phyloP scores from a whole-genome alignment of 2,113 vertebrate genomes.

The Apodemus sylvaticus region DNA sequence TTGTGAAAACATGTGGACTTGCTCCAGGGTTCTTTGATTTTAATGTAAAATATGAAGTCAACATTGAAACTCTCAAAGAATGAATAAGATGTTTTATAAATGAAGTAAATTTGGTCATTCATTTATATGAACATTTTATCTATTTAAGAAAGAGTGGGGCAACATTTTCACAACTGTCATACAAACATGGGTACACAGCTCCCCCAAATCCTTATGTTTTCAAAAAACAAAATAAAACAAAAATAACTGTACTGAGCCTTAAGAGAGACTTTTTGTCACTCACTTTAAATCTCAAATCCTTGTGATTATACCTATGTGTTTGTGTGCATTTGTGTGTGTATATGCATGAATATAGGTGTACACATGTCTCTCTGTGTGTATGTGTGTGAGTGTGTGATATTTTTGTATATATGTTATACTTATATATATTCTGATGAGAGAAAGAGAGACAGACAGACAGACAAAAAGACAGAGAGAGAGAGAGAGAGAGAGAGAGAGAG shows the following conservation, averaged over 20 bases:
- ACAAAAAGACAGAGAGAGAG: too few species aligned
- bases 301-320: neutral
- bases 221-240: neutral
- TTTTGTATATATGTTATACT: too few species aligned
- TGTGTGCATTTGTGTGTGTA: neutral
- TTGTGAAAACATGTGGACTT: neutral
- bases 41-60: constrained; percentile 21
- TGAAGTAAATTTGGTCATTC: neutral
- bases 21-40: neutral
- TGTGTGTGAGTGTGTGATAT: too few species aligned
- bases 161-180: neutral
- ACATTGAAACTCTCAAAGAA: neutral
- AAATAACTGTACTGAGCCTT: neutral
- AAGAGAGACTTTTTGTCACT: constrained; percentile 32
- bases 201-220: neutral
- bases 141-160: constrained; percentile 27
- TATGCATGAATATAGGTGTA: too few species aligned
- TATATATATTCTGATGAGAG: neutral
- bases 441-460: neutral
- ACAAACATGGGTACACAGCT: neutral
- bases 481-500: too few species aligned
- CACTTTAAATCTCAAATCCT: constrained; percentile 9
- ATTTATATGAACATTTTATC: constrained; percentile 1
- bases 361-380: too few species aligned
- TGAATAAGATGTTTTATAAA: neutral